Base-by-base conservation (phyloP, 53 echinoderm and acorn worm genomes). In the Crossaster papposus region DNA sequence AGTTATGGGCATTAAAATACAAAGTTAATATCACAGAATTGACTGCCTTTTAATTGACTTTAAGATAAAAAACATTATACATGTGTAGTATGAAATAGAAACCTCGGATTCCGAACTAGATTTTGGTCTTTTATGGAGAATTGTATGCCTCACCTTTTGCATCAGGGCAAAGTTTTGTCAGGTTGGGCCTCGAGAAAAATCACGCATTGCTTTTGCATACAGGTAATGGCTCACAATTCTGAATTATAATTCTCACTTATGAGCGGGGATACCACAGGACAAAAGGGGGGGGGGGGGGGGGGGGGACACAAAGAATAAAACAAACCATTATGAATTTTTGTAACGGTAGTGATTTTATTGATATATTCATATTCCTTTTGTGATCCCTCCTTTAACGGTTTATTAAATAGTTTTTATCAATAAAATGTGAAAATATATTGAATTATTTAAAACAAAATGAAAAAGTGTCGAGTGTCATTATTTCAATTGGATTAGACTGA, bases 271-370 rank as follows among this genome's bases (percentile, higher is more conserved):
- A 58, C 17, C 58, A 15, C 58, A 18, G 55, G 55, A 15, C 8
- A 18, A 58, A 58, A 15, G 11, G 55, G 77, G 18, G 10, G 18
- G 22, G 77, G 23, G 1, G 15, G 22, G 22, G 58, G 15, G 22
- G 17, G 15, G 58, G 58, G 0, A 58, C 2, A 58, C 17, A 58
- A 58, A 58, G 0, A 58, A 15, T 58, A 1, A 58, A 15, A 18
- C 58, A 58, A 15, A 58, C 23, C 18, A 18, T 36, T 63, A 81
- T 17, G 30, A 81, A 11, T 64, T 81, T 81, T 14, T 33, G 35
- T 81, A 64, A 64, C 62, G 12, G 64, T 33, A 81, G 64, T 30
- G 38, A 30, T 83, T 83, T 83, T 83, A 83, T 83, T 83, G 68
- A 83, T 83, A 70, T 14, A 58, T 58, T 58, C 58, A 58, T 14